These are phyloP conservation scores for Helostoma temminkii DNA, from an alignment of 2,797 vertebrate genomes.

Conservation along the genomic window DNA sequence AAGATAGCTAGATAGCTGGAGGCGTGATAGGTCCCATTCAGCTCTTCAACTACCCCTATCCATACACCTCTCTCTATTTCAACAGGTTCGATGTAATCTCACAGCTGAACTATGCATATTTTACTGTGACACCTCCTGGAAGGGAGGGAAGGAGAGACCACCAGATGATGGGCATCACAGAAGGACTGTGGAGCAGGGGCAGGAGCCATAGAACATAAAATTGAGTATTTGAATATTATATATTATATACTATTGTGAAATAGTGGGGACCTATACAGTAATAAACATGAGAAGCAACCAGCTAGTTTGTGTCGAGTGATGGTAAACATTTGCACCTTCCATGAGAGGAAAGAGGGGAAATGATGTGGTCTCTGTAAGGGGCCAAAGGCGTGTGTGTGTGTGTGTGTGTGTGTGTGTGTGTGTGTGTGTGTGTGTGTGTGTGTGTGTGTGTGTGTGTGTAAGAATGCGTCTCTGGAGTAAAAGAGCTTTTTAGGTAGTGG, in stretches of 20 bases:
- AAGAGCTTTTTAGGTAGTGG: too few relatives aligned
- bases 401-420: slow-evolving; percentile 11
- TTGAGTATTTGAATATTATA: slow-evolving; percentile 23
- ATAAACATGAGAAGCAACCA: slow-evolving; percentile 3
- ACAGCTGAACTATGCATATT: slow-evolving; percentile 20
- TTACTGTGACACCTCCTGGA: slow-evolving; percentile 20
- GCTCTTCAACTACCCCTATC: slow-evolving; percentile 31
- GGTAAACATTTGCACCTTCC: slow-evolving; percentile 36
- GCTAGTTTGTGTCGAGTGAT: slow-evolving; percentile 31
- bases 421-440: slow-evolving; percentile 4
- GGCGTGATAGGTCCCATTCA: slow-evolving; percentile 25
- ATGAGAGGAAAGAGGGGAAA: slow-evolving; percentile 18
- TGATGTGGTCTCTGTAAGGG: slow-evolving; percentile 12
- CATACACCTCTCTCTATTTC: slow-evolving; percentile 32
- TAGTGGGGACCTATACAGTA: background rate
- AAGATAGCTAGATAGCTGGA: slow-evolving; percentile 21
- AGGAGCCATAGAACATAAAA: background rate
- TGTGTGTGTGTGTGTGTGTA: background rate
- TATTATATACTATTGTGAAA: too few relatives aligned
- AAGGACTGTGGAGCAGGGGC: background rate
- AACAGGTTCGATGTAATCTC: slow-evolving; percentile 57
- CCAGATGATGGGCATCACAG: slow-evolving; percentile 34
- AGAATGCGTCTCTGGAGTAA: too few relatives aligned
- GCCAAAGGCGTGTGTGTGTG: slow-evolving; percentile 11
- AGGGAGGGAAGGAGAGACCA: slow-evolving; percentile 1